These are phyloP conservation scores for Sebastes itinus DNA, from an alignment of 2,797 vertebrate species.

Conservation along the genomic window DNA sequence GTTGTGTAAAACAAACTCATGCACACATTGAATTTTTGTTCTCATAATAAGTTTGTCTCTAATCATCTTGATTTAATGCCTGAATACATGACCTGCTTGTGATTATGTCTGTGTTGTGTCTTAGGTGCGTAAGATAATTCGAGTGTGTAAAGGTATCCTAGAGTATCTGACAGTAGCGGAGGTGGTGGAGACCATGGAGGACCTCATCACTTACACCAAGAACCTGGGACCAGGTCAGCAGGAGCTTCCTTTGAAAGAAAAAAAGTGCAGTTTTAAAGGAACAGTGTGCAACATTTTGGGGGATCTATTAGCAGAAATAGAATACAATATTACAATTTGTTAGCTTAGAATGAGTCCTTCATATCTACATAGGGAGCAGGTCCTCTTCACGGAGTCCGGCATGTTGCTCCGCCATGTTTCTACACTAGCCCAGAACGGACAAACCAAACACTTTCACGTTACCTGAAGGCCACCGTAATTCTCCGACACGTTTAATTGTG, in stretches of 20 bases:
- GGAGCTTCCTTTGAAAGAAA: background rate
- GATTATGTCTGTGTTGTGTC: constrained; percentile 30
- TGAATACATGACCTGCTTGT: background rate
- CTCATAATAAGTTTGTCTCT: background rate
- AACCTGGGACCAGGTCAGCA: constrained; percentile 95
- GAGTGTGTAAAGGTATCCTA: constrained; percentile 98
- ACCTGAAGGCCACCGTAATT: too few relatives aligned
- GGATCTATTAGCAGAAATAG: too few relatives aligned
- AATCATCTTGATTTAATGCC: background rate
- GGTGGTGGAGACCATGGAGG: constrained; percentile 98
- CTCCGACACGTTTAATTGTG: too few relatives aligned
- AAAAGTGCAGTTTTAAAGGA: too few relatives aligned
- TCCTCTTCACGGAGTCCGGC: too few relatives aligned
- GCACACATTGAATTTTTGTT: constrained; percentile 3
- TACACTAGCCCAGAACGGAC: too few relatives aligned
- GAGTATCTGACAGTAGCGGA: constrained; percentile 98
- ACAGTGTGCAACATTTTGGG: too few relatives aligned
- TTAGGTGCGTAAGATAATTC: constrained; percentile 97
- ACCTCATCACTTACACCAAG: constrained; percentile 99
- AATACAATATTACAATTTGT: too few relatives aligned
- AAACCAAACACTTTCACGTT: too few relatives aligned
- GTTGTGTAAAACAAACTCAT: constrained; percentile 10
- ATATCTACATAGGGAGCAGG: too few relatives aligned
- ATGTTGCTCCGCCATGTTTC: too few relatives aligned
- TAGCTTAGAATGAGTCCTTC: too few relatives aligned